These are phyloP conservation scores for Gorsachius goisagi DNA, from an alignment of 2,113 vertebrate genomes.

Conservation along the genomic window DNA sequence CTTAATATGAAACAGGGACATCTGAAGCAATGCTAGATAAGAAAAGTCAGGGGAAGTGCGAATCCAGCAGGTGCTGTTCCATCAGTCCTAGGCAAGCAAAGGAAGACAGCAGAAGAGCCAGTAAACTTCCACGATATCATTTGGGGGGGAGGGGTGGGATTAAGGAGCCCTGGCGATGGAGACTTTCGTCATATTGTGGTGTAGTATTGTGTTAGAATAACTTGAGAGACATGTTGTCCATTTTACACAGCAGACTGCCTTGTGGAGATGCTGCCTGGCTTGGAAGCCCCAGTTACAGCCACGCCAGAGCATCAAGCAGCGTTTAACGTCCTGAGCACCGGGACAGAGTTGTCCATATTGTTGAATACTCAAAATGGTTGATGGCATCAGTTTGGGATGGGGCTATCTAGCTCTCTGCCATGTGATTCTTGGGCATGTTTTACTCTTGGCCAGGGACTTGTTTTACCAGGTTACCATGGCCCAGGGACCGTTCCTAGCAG, in stretches of 20 bases:
- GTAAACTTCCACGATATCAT: neutral
- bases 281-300: neutral
- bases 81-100: neutral
- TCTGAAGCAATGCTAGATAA: neutral
- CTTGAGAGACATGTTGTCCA: neutral
- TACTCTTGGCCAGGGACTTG: neutral
- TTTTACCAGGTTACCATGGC: rapidly evolving
- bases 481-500: neutral
- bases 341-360: neutral
- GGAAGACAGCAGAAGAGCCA: neutral
- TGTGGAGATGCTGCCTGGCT: neutral
- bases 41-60: neutral
- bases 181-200: neutral
- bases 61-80: neutral
- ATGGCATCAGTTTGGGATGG: neutral
- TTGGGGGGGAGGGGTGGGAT: neutral
- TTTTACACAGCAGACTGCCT: neutral
- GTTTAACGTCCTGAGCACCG: neutral
- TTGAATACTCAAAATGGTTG: neutral
- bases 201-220: neutral
- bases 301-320: neutral
- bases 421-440: neutral
- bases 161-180: neutral
- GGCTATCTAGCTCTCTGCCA: neutral
- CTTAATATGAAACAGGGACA: neutral